Conservation (phyloP, 2,113 vertebrate species). For the Microcebus ravelobensis region DNA sequence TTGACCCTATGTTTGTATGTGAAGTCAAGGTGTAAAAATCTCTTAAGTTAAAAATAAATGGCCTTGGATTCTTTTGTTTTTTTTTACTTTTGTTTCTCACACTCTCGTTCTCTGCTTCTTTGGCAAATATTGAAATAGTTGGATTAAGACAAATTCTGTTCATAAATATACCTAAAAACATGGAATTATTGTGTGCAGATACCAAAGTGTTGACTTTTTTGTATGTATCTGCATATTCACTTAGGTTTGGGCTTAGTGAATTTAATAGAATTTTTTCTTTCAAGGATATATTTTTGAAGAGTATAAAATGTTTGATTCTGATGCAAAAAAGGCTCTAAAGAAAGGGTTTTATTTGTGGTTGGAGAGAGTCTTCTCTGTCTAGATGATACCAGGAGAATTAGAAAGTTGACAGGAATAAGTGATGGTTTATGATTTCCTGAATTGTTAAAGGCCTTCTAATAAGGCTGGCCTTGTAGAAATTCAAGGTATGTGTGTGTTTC, state of each 20-base stretch:
- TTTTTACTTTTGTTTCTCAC: neutral
- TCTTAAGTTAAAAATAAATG: slow-evolving; percentile 13
- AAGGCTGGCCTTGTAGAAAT: slow-evolving; percentile 20
- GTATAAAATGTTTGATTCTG: neutral
- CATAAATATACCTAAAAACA: neutral
- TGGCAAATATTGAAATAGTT: neutral
- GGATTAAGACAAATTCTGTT: slow-evolving; percentile 36
- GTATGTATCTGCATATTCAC: neutral
- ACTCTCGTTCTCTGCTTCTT: neutral
- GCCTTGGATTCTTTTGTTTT: neutral
- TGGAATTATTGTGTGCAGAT: neutral
- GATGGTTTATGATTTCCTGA: slow-evolving; percentile 33
- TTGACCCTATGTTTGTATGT: slow-evolving; percentile 1
- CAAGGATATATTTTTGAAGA: slow-evolving; percentile 17
- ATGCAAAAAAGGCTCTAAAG: neutral
- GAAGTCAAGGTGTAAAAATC: slow-evolving; percentile 31
- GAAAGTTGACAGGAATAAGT: slow-evolving; percentile 12
- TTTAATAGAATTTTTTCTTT: slow-evolving; percentile 13
- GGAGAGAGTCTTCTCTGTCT: neutral
- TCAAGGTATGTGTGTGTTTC: neutral
- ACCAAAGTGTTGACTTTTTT: neutral
- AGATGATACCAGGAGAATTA: neutral
- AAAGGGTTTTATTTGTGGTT: slow-evolving; percentile 44
- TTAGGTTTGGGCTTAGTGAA: slow-evolving; percentile 24
- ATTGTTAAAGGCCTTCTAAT: neutral